Evolutionary conservation across 2,888 invertebrate genomes (phyloP).

Genomic region (Caenorhabditis sp.): DNA sequence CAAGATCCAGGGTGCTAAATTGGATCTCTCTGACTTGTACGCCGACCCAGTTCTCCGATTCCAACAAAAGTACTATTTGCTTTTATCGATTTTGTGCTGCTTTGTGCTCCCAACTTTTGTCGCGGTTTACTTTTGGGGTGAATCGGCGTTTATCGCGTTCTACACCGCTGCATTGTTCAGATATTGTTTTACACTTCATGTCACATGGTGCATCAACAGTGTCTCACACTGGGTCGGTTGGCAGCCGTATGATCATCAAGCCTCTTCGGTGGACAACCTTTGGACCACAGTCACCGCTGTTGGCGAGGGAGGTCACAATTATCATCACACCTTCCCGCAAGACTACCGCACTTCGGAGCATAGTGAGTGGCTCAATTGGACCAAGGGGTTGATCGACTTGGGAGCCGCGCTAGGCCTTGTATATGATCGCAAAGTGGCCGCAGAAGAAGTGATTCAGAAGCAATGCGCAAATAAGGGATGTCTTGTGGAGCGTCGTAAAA

Average conservation of each 20-base stretch:
- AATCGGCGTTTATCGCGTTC: constrained; percentile 82
- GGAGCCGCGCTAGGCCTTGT: constrained; percentile 61
- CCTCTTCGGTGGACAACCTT: constrained; percentile 59
- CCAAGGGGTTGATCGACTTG: constrained; percentile 57
- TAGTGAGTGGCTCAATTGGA: constrained; percentile 58
- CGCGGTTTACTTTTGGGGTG: constrained; percentile 84
- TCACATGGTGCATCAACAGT: constrained; percentile 78
- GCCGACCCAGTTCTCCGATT: constrained; percentile 83
- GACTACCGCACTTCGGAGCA: constrained; percentile 68
- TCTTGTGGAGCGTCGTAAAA: constrained; percentile 13
- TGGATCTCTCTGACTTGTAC: constrained; percentile 85
- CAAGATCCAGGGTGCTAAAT: constrained; percentile 77
- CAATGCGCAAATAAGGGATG: constrained; percentile 47
- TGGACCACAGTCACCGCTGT: constrained; percentile 61
- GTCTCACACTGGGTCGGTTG: constrained; percentile 78
- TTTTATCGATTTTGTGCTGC: constrained; percentile 81
- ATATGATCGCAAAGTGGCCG: constrained; percentile 60
- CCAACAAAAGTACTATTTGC: constrained; percentile 85
- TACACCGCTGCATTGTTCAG: constrained; percentile 83
- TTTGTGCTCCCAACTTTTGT: constrained; percentile 84
- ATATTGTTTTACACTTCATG: constrained; percentile 85
- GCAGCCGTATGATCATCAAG: constrained; percentile 84
- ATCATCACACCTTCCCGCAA: constrained; percentile 74
- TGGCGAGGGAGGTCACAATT: constrained; percentile 74
- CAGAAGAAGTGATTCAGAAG: constrained; percentile 41